Conservation (phyloP, 2,113 vertebrate genomes). For the Sinocyclocheilus anophthalmus region DNA sequence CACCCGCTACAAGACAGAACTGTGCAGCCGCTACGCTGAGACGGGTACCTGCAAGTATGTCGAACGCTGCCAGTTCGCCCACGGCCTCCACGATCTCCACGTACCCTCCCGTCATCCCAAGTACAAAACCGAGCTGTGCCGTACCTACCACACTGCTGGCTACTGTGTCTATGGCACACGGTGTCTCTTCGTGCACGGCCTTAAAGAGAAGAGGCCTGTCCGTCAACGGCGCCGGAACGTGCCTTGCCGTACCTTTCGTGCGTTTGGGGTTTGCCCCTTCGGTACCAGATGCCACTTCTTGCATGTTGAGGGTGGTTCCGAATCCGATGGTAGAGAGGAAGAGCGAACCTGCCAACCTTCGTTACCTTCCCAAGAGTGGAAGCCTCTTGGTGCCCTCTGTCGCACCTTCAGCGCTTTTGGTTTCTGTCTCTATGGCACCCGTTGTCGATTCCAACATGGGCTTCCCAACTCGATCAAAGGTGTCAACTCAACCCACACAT, state of each 20-base stretch:
- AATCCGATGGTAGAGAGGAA: background rate
- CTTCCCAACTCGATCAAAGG: constrained; percentile 64
- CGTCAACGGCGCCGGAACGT: constrained; percentile 59
- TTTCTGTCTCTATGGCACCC: constrained; percentile 76
- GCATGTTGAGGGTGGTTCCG: constrained; percentile 54
- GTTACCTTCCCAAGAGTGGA: constrained; percentile 60
- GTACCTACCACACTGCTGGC: constrained; percentile 72
- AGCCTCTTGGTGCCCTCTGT: constrained; percentile 69
- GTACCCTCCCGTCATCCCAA: constrained; percentile 78
- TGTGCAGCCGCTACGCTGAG: constrained; percentile 76
- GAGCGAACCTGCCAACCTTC: background rate
- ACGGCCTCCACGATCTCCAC: constrained; percentile 79
- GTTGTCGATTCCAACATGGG: constrained; percentile 77
- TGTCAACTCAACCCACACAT: background rate
- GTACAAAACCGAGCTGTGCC: constrained; percentile 80
- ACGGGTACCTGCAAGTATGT: constrained; percentile 75
- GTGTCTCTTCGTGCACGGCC: constrained; percentile 77
- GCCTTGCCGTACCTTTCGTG: constrained; percentile 70
- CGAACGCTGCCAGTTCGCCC: constrained; percentile 79
- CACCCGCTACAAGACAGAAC: constrained; percentile 80
- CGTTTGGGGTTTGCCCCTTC: constrained; percentile 73
- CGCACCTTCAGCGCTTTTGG: constrained; percentile 77
- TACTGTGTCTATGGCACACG: constrained; percentile 78
- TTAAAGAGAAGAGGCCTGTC: constrained; percentile 70
- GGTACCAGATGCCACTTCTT: constrained; percentile 75